Evolutionary conservation across 1,140 invertebrate genomes (phyloP).

Genomic region (Pseudomyrmex concolor): DNA sequence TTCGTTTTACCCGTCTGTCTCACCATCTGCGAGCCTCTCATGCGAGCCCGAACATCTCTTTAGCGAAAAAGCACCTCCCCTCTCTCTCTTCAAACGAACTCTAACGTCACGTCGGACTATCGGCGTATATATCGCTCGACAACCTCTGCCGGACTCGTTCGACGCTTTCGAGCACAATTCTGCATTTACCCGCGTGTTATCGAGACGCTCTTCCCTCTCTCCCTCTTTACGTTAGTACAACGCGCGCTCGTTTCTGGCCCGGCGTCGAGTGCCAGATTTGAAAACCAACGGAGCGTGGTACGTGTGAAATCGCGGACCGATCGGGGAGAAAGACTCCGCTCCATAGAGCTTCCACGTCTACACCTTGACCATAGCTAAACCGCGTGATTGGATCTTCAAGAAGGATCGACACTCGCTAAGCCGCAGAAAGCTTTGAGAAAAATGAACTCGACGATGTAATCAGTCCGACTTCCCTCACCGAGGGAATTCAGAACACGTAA

Average conservation of each 20-base stretch:
- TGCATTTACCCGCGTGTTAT: conserved; percentile 47
- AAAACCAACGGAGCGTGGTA: conserved; percentile 51
- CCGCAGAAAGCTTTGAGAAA: conserved; percentile 35
- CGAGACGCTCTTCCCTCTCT: neutral
- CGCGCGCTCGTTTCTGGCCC: conserved; percentile 17
- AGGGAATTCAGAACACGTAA: conserved; percentile 39
- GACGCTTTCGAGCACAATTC: conserved; percentile 54
- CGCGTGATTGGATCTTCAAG: conserved; percentile 37
- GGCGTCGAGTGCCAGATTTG: conserved; percentile 46
- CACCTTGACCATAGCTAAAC: too few relatives aligned
- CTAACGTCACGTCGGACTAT: conserved; percentile 45
- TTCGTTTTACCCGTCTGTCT: neutral
- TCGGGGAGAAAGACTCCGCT: neutral
- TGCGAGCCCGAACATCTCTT: conserved; percentile 32
- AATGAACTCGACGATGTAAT: conserved; percentile 54
- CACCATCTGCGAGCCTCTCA: conserved; percentile 29
- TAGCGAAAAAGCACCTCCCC: conserved; percentile 9
- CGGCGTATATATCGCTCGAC: conserved; percentile 20
- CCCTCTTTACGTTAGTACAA: neutral
- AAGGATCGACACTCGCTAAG: conserved; percentile 32
- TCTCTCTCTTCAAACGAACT: conserved; percentile 44
- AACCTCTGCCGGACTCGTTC: conserved; percentile 5
- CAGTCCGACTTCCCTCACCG: conserved; percentile 34
- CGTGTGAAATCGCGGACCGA: conserved; percentile 37
- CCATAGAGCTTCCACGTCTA: neutral